Percentiles rank a stretch among this genome's conserved stretches.
Conservation (phyloP, 2,888 invertebrate species). For the Drosophila atripex region DNA sequence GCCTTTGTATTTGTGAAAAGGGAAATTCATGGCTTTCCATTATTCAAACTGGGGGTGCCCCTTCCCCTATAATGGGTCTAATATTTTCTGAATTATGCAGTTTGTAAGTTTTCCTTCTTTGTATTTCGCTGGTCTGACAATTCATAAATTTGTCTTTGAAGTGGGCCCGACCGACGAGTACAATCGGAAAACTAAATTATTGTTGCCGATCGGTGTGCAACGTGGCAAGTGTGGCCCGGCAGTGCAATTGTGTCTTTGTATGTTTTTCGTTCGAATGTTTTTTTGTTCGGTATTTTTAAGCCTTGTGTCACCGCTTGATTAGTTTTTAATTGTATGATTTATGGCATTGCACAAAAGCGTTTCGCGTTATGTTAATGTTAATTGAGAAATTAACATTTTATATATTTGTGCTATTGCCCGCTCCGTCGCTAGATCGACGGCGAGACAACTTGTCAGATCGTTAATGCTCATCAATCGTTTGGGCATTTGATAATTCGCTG, state of each 20-base stretch:
- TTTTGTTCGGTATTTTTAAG: constrained; percentile 45
- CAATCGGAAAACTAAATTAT: constrained; percentile 49
- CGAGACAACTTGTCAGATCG: constrained; percentile 40
- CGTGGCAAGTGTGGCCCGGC: constrained; percentile 54
- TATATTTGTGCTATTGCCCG: constrained; percentile 12
- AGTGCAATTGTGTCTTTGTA: constrained; percentile 27
- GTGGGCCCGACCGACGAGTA: constrained; percentile 68
- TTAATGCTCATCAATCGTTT: constrained; percentile 69
- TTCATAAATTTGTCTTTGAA: constrained; percentile 77
- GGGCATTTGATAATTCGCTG: constrained; percentile 68
- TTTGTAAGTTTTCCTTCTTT: constrained; percentile 48
- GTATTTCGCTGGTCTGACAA: constrained; percentile 63
- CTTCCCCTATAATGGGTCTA: constrained; percentile 67
- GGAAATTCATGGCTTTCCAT: constrained; percentile 37
- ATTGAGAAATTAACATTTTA: constrained; percentile 73
- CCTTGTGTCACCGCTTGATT: constrained; percentile 77
- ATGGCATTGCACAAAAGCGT: constrained; percentile 70
- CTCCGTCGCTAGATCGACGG: constrained; percentile 21
- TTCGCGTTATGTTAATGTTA: constrained; percentile 69
- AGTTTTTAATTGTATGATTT: constrained; percentile 79
- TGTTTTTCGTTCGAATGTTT: background rate
- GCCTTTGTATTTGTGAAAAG: background rate
- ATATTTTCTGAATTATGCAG: constrained; percentile 72
- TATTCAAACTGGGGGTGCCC: background rate
- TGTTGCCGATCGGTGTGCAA: constrained; percentile 50